Evolutionary conservation across 2,888 invertebrate genomes (phyloP), one percentile per base, ranked within the genome.

Genomic region (Sarcophaga subvicina): DNA sequence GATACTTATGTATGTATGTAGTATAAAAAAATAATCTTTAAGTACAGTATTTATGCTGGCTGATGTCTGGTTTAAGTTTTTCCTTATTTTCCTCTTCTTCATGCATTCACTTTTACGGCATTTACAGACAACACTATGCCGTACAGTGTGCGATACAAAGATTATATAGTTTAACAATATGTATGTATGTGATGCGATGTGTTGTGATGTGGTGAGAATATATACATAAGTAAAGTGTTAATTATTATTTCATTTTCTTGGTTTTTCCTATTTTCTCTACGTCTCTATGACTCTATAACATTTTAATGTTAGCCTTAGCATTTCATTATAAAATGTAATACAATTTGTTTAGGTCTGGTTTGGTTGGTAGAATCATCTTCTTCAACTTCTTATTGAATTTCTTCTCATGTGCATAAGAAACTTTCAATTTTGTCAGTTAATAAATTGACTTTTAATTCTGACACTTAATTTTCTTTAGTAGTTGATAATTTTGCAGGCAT

Each of bases 371-470:
- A 71, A 20, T 71, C 60, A 27, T 71, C 71, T 71, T 71, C 71
- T 71, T 27, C 60, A n/a, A 1, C 11, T 71, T 71, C 11, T 27
- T 37, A 37, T 76, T 27, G 75, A 47, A 49, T 64, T 66, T n/a
- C 54, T 47, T 80, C 4, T 64, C 70, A 63, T 47, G 27, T 17
- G 11, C 17, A 54, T 54, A 54, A 79, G 47, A 78, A 72, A 77
- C 76, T 77, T 80, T 83, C 77, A 69, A 71, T 86, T 86, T 80
- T 86, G 80, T 80, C 80, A 77, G 86, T 83, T 77, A 73, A 86
- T 86, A 83, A 86, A 86, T 86, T 83, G 83, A 83, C 86, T 83
- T 86, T 83, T 86, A 86, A 86, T 83, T 86, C 86, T 83, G 86
- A 77, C 86, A 86, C 83, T 86, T 83, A 80, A 83, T 83, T 86